Evolutionary conservation across 2,888 invertebrate species (phyloP).

Genomic region (Tolmerus cingulatus): DNA sequence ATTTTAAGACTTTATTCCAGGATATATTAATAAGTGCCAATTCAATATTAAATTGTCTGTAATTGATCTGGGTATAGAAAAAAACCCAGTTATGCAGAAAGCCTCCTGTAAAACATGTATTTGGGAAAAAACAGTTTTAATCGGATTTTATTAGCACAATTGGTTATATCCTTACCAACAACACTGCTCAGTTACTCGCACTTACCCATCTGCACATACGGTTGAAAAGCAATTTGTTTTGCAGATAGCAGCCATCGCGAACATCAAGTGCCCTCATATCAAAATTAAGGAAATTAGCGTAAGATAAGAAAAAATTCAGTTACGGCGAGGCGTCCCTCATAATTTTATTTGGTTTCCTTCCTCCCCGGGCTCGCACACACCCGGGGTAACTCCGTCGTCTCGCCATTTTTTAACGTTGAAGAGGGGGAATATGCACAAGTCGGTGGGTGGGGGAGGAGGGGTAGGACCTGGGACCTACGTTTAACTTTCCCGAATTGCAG

Average conservation of each 20-base stretch:
- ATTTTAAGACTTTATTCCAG: too few species aligned
- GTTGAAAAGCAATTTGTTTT: neutral
- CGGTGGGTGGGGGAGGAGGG: neutral
- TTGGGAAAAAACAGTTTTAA: too few species aligned
- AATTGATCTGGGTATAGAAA: too few species aligned
- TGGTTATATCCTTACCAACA: neutral
- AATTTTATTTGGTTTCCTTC: neutral
- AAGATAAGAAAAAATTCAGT: constrained; percentile 7
- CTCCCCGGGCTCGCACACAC: neutral
- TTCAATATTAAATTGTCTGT: too few species aligned
- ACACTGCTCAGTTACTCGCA: neutral
- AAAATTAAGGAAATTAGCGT: constrained; percentile 4
- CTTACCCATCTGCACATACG: neutral
- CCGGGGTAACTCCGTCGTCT: neutral
- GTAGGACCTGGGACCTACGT: neutral
- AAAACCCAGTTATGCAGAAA: too few species aligned
- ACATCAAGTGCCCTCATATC: neutral
- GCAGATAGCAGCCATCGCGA: neutral
- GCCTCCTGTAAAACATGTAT: too few species aligned
- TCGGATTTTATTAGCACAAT: too few species aligned
- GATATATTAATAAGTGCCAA: too few species aligned
- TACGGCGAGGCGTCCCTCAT: neutral
- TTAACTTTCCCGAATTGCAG: neutral
- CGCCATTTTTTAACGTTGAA: neutral
- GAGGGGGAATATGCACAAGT: neutral